phyloP scores from a whole-genome alignment of 1,140 invertebrate species.

The Sogatella furcifera region DNA sequence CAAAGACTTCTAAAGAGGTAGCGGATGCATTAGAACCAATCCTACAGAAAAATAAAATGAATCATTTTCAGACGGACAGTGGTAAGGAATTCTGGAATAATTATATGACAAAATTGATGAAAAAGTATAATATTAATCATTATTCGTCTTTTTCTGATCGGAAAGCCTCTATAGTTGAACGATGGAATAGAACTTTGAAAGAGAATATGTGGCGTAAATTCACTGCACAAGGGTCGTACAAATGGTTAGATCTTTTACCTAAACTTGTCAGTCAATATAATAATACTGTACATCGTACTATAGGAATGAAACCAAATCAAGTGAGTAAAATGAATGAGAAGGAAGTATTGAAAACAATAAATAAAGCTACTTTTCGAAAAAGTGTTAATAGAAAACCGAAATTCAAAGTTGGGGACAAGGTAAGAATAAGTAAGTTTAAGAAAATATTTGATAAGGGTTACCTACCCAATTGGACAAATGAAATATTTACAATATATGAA shows the following conservation, averaged over 20 bases:
- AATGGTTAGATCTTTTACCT: constrained; percentile 28
- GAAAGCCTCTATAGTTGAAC: constrained; percentile 37
- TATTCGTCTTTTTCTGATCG: constrained; percentile 33
- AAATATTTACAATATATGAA: constrained; percentile 17
- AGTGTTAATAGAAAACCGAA: constrained; percentile 14
- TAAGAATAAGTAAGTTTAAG: constrained; percentile 17
- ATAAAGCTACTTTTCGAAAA: background rate
- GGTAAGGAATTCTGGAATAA: constrained; percentile 35
- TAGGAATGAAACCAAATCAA: constrained; percentile 30
- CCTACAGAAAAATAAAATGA: constrained; percentile 9
- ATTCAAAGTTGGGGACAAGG: constrained; percentile 19
- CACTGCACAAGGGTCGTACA: constrained; percentile 20
- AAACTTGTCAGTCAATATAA: constrained; percentile 34
- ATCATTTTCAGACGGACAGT: constrained; percentile 35
- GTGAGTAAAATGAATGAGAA: constrained; percentile 26
- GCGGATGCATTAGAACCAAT: constrained; percentile 24
- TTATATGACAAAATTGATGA: constrained; percentile 26
- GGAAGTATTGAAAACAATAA: constrained; percentile 11
- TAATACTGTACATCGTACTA: constrained; percentile 33
- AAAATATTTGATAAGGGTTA: constrained; percentile 22
- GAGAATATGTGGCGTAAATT: constrained; percentile 32
- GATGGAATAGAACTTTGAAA: constrained; percentile 38
- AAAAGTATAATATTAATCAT: constrained; percentile 32
- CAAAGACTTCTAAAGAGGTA: constrained; percentile 31
- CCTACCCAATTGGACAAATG: constrained; percentile 13